Evolutionary conservation across 2,797 vertebrate genomes (phyloP), one percentile per base, ranked within the genome.

Genomic region (Muscicapa striata): DNA sequence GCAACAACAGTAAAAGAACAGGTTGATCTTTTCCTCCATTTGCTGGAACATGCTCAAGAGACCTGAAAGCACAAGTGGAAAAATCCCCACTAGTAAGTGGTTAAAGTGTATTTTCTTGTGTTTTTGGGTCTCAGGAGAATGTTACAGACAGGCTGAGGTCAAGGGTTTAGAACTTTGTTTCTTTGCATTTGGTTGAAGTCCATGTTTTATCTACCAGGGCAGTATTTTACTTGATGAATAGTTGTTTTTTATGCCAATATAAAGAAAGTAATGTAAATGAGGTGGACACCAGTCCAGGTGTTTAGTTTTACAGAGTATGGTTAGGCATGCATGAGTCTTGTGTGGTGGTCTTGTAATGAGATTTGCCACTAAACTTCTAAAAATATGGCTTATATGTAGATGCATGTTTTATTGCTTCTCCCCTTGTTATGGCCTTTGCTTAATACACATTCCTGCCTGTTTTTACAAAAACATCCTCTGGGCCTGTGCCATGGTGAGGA

Each of bases 11-110:
- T 23, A 38, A 78, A 83, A 73, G 45, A 86, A 38, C 59, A 94
- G 59, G 75, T 91, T 80, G 73, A 48, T 91, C 81, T 95, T 96
- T 96, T 89, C 84, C 22, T 92, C 54, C 55, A 32, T 81, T 81
- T 92, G 83, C 93, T 79, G 11, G 15, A 62, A 77, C 55, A 43
- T 52, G 66, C 84, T 87, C 62, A 45, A 45, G 91, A 91, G 93
- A 96, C 49, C 29, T 87, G 89, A 87, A 82, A 70, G 41, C 51
- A 15, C 32, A 77, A 64, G 70, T 36, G 36, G 66, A 43, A 26
- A 27, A 77, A 57, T 5, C 14, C 24, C n/a, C 46, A 8, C 32
- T 51, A 94, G n/a, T 59, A 85, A 52, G 63, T 32, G 48, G 49
- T 76, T 91, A 12, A 85, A 79, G 75, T 76, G 48, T 41, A 29